Evolutionary conservation across 2,797 vertebrate genomes (phyloP), one percentile per base, ranked within the genome.

Genomic region (Propithecus perrieri): DNA sequence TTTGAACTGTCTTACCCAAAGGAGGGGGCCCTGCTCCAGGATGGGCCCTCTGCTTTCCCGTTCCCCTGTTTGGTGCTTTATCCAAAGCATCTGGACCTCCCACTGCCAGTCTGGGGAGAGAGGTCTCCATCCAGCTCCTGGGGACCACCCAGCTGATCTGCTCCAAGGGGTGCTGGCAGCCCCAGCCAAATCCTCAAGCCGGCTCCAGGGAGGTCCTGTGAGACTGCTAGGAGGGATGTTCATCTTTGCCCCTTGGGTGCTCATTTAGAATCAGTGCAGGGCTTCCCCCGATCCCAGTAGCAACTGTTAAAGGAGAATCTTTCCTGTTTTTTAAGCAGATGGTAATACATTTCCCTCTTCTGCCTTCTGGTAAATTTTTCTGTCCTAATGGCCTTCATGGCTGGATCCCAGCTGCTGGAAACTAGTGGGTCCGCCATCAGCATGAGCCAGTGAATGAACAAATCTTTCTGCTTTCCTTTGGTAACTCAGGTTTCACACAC

Each of bases 151-250:
- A 13, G 63, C 63, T 38, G 76, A n/a, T 72, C 43, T 43, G 43
- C 43, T 78, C 35, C 71, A 3, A 2, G 43, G 38, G 61, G 12
- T 7, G 14, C 41, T 53, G 10, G 24, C n/a, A 41, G 33, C 75
- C 22, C 24, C 22, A 28, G 81, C 28, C n/a, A 2, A 53, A 7
- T 43, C 30, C 46, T 9, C 2, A 9, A 78, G 63, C 30, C 4
- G 7, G 41, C 10, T 5, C 4, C 14, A 0, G 28, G 22, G 20
- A 13, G 14, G 33, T 22, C 48, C 78, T 15, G 0, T 1, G 1
- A 55, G 41, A 50, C 26, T 10, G 0, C 57, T 9, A 11, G 43
- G 80, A 80, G 2, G 38, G 24, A 26, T 3, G 10, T 30, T 15
- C 14, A 0, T 17, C 48, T 50, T 38, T 43, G 43, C 46, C 46